Evolutionary conservation across 2,888 invertebrate genomes (phyloP).

Genomic region (Agriopis leucophaearia): DNA sequence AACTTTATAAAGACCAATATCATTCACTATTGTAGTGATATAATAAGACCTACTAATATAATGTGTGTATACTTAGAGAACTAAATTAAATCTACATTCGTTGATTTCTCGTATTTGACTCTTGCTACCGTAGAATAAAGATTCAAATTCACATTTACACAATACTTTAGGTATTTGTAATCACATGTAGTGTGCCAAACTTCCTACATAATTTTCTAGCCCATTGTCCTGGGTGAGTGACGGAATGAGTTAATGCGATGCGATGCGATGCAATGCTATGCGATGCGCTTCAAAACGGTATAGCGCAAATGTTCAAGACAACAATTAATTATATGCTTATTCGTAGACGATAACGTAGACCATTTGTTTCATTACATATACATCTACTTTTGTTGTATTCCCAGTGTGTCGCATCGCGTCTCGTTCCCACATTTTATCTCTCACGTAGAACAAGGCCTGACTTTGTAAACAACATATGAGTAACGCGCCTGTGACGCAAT

Average conservation of each 20-base stretch:
- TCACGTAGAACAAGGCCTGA: background rate
- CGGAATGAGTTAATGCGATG: background rate
- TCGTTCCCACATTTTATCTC: background rate
- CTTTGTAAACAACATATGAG: slow-evolving; percentile 17
- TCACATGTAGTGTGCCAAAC: slow-evolving; percentile 3
- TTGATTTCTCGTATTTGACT: background rate
- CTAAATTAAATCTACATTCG: background rate
- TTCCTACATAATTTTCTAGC: background rate
- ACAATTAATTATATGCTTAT: background rate
- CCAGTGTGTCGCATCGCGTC: background rate
- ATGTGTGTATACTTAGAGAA: background rate
- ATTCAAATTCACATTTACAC: background rate
- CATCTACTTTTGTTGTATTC: background rate
- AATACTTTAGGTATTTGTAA: background rate
- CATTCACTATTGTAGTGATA: background rate
- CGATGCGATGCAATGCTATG: background rate
- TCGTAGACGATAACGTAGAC: background rate
- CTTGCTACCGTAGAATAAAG: background rate
- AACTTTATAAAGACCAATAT: background rate
- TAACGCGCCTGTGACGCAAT: slow-evolving; percentile 39
- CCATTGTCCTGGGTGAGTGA: background rate
- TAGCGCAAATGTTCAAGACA: background rate
- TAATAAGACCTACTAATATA: background rate
- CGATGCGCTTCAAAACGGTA: background rate
- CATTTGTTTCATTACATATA: background rate